Percentiles rank a stretch among this genome's conserved stretches.
Conservation (phyloP, 2,113 vertebrate species). For the Loxodonta africana region DNA sequence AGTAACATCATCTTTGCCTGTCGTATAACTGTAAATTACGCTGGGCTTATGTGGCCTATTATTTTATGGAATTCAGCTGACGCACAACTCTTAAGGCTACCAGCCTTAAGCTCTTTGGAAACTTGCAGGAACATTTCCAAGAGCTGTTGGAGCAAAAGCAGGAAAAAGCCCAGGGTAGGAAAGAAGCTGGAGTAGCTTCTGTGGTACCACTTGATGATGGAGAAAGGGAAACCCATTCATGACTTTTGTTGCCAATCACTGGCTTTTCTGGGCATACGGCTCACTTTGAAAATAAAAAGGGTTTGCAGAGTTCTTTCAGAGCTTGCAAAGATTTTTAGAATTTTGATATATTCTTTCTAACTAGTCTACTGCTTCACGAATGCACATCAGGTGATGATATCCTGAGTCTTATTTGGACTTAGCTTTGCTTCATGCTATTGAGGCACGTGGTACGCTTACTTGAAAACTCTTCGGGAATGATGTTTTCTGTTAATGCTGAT, state of each 20-base stretch:
- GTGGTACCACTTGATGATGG: constrained; percentile 18
- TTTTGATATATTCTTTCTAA: constrained; percentile 9
- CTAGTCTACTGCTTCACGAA: not conserved
- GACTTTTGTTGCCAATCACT: constrained; percentile 8
- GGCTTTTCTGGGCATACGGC: not conserved
- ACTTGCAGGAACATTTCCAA: constrained; percentile 76
- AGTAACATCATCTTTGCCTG: constrained; percentile 75
- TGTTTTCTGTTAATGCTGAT: constrained; percentile 86
- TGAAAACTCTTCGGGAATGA: constrained; percentile 85
- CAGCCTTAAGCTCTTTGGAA: constrained; percentile 71
- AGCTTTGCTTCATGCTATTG: constrained; percentile 77
- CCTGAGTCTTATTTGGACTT: constrained; percentile 72
- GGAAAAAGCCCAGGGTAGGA: constrained; percentile 57
- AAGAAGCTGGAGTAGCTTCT: not conserved
- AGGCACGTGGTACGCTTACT: constrained; percentile 72
- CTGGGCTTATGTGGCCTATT: constrained; percentile 64
- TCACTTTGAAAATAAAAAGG: constrained; percentile 64
- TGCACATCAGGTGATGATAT: constrained; percentile 39
- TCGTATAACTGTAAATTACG: constrained; percentile 72
- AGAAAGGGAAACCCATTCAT: constrained; percentile 26
- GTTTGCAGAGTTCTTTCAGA: not conserved
- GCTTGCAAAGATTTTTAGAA: constrained; percentile 31
- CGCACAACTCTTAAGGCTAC: constrained; percentile 75
- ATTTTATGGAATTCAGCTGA: constrained; percentile 78
- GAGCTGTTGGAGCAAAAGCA: constrained; percentile 69